Base-by-base conservation (phyloP, 2,113 vertebrate species). In the Cyanoliseus patagonus region DNA sequence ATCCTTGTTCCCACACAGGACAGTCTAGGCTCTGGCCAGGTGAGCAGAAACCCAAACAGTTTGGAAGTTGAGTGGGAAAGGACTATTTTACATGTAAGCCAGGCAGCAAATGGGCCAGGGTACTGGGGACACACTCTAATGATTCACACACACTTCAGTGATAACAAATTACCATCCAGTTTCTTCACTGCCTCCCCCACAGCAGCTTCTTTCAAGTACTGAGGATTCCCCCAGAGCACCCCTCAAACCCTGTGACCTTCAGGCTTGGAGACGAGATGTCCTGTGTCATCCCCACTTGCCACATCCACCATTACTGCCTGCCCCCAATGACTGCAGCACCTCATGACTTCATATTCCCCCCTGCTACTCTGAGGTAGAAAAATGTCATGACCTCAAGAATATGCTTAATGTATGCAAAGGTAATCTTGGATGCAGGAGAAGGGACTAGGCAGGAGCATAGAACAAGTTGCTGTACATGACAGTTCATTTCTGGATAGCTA, bases 401-500 rank as follows among this genome's bases (percentile, higher is more conserved):
- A 74, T 30, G 35, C 30, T 72, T 94, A 76, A 92, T 46, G 25
- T 52, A 91, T 72, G 35, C 69, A 92, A 86, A 89, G 39, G 44
- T 52, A 67, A 94, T 92, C 30, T 37, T 83, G 69, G 37, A 39
- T 0, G 0, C 17, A 86, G 51, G 39, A 94, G 70, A 91, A 61
- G 28, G 33, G 49, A 81, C 19, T 31, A 59, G 33, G 55, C 47
- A 93, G 83, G 53, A 86, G 83, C 76, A 93, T 42, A 61, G 86
- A 95, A 94, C 81, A 92, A 92, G 94, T 76, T 94, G 83, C 75
- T 82, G 62, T 79, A 96, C 93, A 91, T 91, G 92, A 95, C 96
- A 97, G 82, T 82, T 96, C 72, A 94, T 97, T 97, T 96, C 86
- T 96, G 94, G 93, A 94, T 82, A 95, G 78, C 78, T 67, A 61